Conservation (phyloP, 2,113 vertebrate species). For the Rhodinocichla rosea region DNA sequence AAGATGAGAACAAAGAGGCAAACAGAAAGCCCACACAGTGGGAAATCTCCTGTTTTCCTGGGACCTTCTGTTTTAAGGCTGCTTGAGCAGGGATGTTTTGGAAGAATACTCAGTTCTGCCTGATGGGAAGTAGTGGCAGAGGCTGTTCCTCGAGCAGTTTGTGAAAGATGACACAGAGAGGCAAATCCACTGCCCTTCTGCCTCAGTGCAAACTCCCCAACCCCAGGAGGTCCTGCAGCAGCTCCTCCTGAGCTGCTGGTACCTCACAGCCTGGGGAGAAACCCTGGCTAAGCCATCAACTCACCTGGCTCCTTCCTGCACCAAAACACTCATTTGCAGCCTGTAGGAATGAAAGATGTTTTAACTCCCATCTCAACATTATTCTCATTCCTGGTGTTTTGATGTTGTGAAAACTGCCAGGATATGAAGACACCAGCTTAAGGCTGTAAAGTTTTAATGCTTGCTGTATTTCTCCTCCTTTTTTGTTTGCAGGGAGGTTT, state of each 20-base stretch:
- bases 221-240: not conserved
- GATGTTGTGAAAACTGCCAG: not conserved
- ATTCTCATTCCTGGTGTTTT: not conserved
- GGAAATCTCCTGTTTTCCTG: not conserved
- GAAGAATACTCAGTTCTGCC: not conserved
- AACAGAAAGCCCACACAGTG: not conserved
- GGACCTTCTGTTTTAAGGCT: not conserved
- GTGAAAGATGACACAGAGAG: not conserved
- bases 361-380: not conserved
- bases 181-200: not conserved
- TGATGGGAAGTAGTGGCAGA: rapidly evolving
- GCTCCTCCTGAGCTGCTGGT: not conserved
- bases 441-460: not conserved
- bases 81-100: not conserved
- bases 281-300: not conserved
- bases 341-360: not conserved
- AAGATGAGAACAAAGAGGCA: not conserved
- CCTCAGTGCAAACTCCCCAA: not conserved
- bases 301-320: not conserved
- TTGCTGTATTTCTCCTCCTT: not conserved
- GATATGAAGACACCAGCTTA: not conserved
- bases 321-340: not conserved
- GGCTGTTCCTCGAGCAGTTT: not conserved
- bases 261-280: not conserved
- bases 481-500: not conserved